Evolutionary conservation across 2,888 invertebrate genomes (phyloP), one percentile per base, ranked within the genome.

Genomic region (Hirtodrosophila histrioides): DNA sequence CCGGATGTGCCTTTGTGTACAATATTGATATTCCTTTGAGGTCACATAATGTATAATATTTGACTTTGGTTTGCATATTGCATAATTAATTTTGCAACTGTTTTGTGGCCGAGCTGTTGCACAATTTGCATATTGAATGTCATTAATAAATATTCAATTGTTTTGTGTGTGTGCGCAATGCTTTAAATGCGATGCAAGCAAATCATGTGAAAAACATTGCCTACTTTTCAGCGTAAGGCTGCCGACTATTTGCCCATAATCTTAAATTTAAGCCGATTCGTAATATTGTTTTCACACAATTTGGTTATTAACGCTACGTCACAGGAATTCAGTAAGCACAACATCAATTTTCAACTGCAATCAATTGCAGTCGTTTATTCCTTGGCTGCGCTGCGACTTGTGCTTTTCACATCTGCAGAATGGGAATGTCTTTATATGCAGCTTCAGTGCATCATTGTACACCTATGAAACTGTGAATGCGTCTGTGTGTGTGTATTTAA

Each of bases 321-420:
- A 56, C 29, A 53, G 37, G 45, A 63, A 63, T 76, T 61, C 61
- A 66, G 63, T 69, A 77, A 60, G 56, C 54, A 53, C 41, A 60
- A 77, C 85, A 79, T 50, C 85, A 77, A 82, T 85, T 82, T 85
- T 78, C 29, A 31, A 39, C 45, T 55, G 82, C 77, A 85, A 72
- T 77, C 70, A 72, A 51, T 66, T 72, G 53, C 82, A 78, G 76
- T 70, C 71, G 67, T 63, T 66, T 9, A 41, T 33, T 50, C 0
- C 27, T 27, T 27, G 48, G 35, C 44, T 24, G 39, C 39, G 27
- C 10, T 58, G 35, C 31, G 51, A 27, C 54, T 63, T 44, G 40
- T 44, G 43, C 54, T 46, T 60, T 49, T 69, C 65, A 73, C 51
- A 60, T 53, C 67, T 56, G 58, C 49, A 46, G 49, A 58, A 63